Base-by-base conservation (phyloP, 2,797 vertebrate species). In the Eptatretus atami region DNA sequence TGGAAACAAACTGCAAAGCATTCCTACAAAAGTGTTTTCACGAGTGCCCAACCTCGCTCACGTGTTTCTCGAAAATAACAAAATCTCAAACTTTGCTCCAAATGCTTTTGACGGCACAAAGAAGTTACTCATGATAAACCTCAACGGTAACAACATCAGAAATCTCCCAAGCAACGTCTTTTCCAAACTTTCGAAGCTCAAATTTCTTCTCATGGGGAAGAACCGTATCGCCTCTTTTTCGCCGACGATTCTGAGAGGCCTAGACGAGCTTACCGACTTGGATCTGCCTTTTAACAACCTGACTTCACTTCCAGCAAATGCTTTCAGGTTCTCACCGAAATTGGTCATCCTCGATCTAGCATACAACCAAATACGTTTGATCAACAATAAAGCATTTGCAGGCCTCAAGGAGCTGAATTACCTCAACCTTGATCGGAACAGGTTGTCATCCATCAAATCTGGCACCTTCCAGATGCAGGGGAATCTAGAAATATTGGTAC, bases 361-460 rank as follows among this genome's bases (percentile, higher is more conserved):
- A 10, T 63, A 77, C 60, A 80, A 81, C 68, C 76, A 68, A 25
- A 78, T 80, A 15, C 70, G 76, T 53, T 75, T 44, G 66, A 72
- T 80, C 53, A 73, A 75, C 11, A 68, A 71, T 0, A 78, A 74
- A 67, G 72, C 76, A 52, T 80, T 79, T 64, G 67, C 65, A 11
- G 79, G 79, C 63, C 74, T 80, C 13, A 67, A 67, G 55, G 70
- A 75, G 66, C 72, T 81, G 53, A 69, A 78, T 68, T 78, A 78
- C 67, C 78, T 79, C 65, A 80, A 79, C 69, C 66, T 80, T 63
- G 76, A 80, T 69, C 78, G 77, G 63, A 81, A 79, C 72, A 75
- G 64, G 5, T 65, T 80, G 65, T 77, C 73, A 68, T 73, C 61
- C 4, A 11, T 79, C 63, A 71, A 74, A 31, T 64, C 65, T 64